A percentile compares a stretch with the other conserved stretches of the same genome.
These are phyloP conservation scores for Punctoribates punctum DNA, from an alignment of 2,888 invertebrate species.

Conservation along the genomic window DNA sequence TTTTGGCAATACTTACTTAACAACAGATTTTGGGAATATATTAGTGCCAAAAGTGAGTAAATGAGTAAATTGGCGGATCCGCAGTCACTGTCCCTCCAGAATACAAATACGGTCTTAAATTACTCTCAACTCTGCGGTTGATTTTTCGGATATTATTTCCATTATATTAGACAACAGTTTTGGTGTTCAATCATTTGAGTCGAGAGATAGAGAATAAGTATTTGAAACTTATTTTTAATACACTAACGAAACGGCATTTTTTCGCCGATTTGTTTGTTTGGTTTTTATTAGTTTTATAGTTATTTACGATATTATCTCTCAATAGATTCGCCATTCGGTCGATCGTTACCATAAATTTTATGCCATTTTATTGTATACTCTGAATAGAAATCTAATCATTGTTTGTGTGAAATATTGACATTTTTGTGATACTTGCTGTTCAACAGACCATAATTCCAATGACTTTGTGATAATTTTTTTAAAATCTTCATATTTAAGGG, in stretches of 20 bases:
- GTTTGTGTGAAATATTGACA: neutral
- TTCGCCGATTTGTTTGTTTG: too few species aligned
- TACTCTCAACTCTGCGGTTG: neutral
- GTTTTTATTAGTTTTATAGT: too few species aligned
- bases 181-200: too few species aligned
- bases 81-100: too few species aligned
- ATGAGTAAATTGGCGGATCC: constrained; percentile 10
- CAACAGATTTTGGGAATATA: too few species aligned
- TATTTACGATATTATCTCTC: neutral
- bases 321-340: neutral
- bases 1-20: neutral
- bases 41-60: neutral
- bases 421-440: neutral
- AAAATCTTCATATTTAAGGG: neutral
- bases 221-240: too few species aligned
- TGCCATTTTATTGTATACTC: neutral
- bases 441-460: constrained; percentile 1
- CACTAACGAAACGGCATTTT: too few species aligned
- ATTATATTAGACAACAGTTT: too few species aligned
- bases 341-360: neutral
- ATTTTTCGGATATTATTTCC: neutral
- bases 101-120: neutral
- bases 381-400: neutral
- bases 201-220: too few species aligned
- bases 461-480: neutral